Evolutionary conservation across 2,113 vertebrate species (phyloP), one percentile per base, ranked within the genome.

Genomic region (Tichodroma muraria): DNA sequence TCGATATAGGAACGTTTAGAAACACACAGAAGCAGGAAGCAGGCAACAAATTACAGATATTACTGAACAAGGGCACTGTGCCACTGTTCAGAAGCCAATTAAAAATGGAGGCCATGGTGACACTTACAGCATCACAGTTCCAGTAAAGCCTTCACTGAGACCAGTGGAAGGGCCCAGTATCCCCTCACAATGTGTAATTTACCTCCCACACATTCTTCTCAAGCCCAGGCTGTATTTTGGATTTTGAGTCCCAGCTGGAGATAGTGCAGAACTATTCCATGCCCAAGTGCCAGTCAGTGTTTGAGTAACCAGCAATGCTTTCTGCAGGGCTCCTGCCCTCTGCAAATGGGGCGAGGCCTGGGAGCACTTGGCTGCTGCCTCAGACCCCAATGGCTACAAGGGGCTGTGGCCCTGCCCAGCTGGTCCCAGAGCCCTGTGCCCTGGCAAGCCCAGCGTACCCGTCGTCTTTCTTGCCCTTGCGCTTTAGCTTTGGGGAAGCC

Each of bases 391-490:
- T 2, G 38, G 44, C 54, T 45, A 6, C 24, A 9, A 10, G 18
- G 47, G 17, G 38, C 1, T 56, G 24, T 57, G 60, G 33, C 33
- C 50, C 79, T 30, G 38, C 15, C 15, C 40, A 63, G n/a, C 63
- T 86, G 72, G 15, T 15, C 68, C 33, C 45, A 25, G 15, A 64
- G 90, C 52, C 77, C 25, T 30, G 80, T 1, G 5, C 30, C 25
- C 86, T 31, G 72, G 28, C 45, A 42, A 65, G 24, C 45, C n/a
- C 69, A 56, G 73, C 96, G 0, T 97, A 99, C 99, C 98, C 94
- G 0, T 99, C 98, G 27, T 99, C 99, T 54, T 99, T 99, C 96
- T 99, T 99, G 91, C 90, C 97, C 97, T 99, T 99, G 94, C 98
- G 95, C 95, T 99, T 99, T 5, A 98, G 97, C 94, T 99, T 99